Conservation (phyloP, 2,797 vertebrate genomes). For the Dendrocincla tyrannina region DNA sequence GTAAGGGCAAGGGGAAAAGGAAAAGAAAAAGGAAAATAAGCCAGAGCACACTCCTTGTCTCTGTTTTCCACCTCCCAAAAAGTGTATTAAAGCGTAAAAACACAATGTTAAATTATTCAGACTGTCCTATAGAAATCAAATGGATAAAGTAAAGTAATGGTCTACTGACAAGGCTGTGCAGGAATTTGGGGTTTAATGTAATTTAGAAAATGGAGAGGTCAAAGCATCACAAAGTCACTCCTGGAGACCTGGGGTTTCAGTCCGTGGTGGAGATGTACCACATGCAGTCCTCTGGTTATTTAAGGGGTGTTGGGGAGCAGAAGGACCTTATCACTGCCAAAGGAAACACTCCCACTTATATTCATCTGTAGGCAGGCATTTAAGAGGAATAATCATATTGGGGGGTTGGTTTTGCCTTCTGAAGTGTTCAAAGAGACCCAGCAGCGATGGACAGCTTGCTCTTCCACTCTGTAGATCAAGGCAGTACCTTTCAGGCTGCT, state of each 20-base stretch:
- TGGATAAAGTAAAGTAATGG: background rate
- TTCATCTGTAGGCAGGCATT: background rate
- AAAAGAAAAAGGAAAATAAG: no score
- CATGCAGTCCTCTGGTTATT: background rate
- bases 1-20: no score
- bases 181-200: background rate
- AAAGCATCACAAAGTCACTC: background rate
- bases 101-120: no score
- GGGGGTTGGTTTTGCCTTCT: accelerated
- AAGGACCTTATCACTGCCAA: background rate
- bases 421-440: background rate
- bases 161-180: accelerated
- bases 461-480: background rate
- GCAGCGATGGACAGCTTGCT: background rate
- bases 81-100: accelerated
- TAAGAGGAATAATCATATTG: background rate
- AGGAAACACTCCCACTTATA: background rate
- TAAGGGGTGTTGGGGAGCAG: background rate
- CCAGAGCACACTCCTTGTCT: accelerated
- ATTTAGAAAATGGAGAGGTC: background rate
- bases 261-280: accelerated
- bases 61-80: background rate
- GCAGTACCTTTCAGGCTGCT: background rate
- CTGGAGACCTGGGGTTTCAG: accelerated
- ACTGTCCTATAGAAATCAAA: accelerated